Evolutionary conservation across 1,140 invertebrate genomes (phyloP), one percentile per base, ranked within the genome.

Genomic region (Thaumatotibia leucotreta): DNA sequence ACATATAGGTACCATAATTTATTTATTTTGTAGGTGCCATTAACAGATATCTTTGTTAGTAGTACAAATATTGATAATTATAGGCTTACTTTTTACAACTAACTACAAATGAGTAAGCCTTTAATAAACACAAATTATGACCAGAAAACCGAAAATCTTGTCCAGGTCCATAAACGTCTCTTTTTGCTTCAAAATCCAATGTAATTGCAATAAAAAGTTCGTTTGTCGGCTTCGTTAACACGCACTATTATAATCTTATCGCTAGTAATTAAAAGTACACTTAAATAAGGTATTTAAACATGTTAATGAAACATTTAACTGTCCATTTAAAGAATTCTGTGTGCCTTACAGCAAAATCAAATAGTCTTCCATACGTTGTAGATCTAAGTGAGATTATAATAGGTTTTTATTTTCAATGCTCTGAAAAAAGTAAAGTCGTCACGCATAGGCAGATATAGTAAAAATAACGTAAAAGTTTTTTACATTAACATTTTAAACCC

Each of bases 291-390:
- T 45, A 45, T 45, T 20, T 45, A 45, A 45, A 45, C 17, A n/a
- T 8, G 14, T 45, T 45, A 20, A 45, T 63, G 9, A 62, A 29
- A 31, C 14, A 61, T n/a, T 4, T 29, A 20, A 62, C 29, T 45
- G 39, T 45, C 39, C 39, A 45, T 6, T 31, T 50, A 69, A 61
- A 68, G 66, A 79, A 82, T 80, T 80, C 74, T 73, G 63, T 65
- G 86, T 89, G 86, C 86, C 84, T 89, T 87, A 82, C 86, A 89
- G 75, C 86, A 85, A 87, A 89, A 85, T 89, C 84, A 66, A 80
- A 73, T 74, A 76, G 84, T 88, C 86, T 88, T 88, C 86, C 86
- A 65, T 65, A 52, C 31, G n/a, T n/a, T n/a, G n/a, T 62, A 62
- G 24, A 31, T 45, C 14, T 62, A 33, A 33, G 29, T 31, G 32